Percentiles rank a stretch among this genome's conserved stretches.
Conservation (phyloP, 2,797 vertebrate species). For the Fistularia commersonii region DNA sequence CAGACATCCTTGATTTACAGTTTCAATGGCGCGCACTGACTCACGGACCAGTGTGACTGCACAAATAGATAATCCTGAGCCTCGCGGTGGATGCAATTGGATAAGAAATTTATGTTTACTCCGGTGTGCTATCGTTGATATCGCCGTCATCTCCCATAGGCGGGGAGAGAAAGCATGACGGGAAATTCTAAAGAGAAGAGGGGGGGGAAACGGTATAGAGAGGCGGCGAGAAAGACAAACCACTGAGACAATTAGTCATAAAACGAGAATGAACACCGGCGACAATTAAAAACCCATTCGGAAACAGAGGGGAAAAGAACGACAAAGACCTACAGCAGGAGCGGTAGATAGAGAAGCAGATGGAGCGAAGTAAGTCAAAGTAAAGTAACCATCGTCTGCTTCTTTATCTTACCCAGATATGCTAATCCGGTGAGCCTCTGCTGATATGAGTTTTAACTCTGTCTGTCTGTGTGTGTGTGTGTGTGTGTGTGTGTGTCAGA, state of each 20-base stretch:
- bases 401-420: slow-evolving; percentile 72
- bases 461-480: slow-evolving; percentile 41
- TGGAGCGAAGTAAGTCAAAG: slow-evolving; percentile 71
- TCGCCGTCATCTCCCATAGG: slow-evolving; percentile 46
- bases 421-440: slow-evolving; percentile 68
- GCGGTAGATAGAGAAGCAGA: slow-evolving; percentile 64
- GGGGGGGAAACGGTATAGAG: neutral
- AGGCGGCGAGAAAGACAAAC: slow-evolving; percentile 26
- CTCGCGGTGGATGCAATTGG: slow-evolving; percentile 41
- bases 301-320: slow-evolving; percentile 39
- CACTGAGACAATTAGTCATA: slow-evolving; percentile 45
- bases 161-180: slow-evolving; percentile 1
- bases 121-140: slow-evolving; percentile 46
- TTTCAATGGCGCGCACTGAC: slow-evolving; percentile 34
- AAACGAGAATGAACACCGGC: slow-evolving; percentile 34
- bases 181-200: slow-evolving; percentile 3
- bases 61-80: slow-evolving; percentile 52
- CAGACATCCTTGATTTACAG: slow-evolving; percentile 49
- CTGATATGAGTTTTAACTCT: slow-evolving; percentile 69
- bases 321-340: slow-evolving; percentile 58
- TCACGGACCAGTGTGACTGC: slow-evolving; percentile 35
- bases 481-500: slow-evolving; percentile 20
- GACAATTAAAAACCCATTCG: slow-evolving; percentile 40
- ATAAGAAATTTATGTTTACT: slow-evolving; percentile 53
- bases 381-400: slow-evolving; percentile 71